phyloP scores from a whole-genome alignment of 2,888 invertebrate species.

The Amblyjoppa proteus region DNA sequence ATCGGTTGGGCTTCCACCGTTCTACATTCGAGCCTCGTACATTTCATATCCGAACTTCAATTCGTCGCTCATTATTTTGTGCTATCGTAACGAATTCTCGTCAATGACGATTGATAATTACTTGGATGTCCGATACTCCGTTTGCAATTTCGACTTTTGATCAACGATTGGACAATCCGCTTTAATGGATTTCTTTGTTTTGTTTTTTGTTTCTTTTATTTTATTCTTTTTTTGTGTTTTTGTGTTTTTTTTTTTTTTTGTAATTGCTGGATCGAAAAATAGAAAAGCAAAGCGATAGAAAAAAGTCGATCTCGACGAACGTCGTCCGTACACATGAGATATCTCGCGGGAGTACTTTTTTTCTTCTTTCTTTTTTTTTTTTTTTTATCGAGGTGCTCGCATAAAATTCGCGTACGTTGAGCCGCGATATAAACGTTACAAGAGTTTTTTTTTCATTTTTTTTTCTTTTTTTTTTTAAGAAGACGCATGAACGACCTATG shows the following conservation, averaged over 20 bases:
- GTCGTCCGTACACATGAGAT: conserved; percentile 18
- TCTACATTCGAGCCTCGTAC: not conserved
- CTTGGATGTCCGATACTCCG: not conserved
- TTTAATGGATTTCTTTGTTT: not conserved
- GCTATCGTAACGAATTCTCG: conserved; percentile 21
- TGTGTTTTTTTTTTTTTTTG: not conserved
- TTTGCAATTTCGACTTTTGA: conserved; percentile 10
- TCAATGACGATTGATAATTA: not conserved
- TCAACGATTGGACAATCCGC: conserved; percentile 4
- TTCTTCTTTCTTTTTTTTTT: not conserved
- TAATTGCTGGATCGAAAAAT: conserved; percentile 35
- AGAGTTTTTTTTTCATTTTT: conserved; percentile 28
- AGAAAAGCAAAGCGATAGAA: conserved; percentile 51
- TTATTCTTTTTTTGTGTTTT: not conserved
- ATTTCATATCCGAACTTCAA: not conserved
- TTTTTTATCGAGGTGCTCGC: conserved; percentile 4
- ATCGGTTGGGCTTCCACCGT: not conserved
- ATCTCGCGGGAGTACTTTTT: not conserved
- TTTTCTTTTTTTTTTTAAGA: conserved; percentile 43
- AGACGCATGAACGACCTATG: conserved; percentile 60
- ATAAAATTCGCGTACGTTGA: conserved; percentile 25
- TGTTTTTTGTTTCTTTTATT: not conserved
- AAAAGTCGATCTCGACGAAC: conserved; percentile 41
- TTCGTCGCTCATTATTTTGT: not conserved
- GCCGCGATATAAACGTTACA: conserved; percentile 45